Evolutionary conservation across 2,113 vertebrate species (phyloP), one percentile per base, ranked within the genome.

Genomic region (Hippocampus abdominalis): DNA sequence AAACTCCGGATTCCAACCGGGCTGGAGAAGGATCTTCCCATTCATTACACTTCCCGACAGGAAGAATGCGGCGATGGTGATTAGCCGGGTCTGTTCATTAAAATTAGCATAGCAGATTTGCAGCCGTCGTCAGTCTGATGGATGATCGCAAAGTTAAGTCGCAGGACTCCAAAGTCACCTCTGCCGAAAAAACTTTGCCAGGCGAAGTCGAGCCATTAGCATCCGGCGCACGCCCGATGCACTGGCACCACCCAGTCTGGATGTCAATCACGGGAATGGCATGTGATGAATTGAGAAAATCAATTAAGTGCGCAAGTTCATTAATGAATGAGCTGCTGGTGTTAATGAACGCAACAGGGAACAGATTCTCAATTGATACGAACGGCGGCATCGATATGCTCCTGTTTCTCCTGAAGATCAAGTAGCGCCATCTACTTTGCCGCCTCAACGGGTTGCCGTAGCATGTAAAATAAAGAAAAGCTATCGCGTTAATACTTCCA

Each of bases 241-340:
- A 48, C 68, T 76, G 83, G 74, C 78, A 73, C 68, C 83, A 68
- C 72, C 79, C 74, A 63, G 77, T 23, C 75, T 76, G 64, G 68
- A 73, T 66, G 81, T 81, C 86, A 84, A 73, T 81, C 75, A 80
- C 57, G 77, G 63, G 61, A 82, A 82, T 78, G 53, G 42, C 67
- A 66, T 13, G 61, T 42, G 61, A 85, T 85, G 79, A 81, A 84
- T 89, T 75, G 83, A 80, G 75, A 71, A 78, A 86, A 86, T 90
- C 84, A 88, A 88, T 88, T 83, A 87, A 80, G 73, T 71, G 77
- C 69, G 79, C 69, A 59, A 8, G 32, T 64, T 89, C 74, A 88
- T 83, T 85, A 70, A 78, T 74, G 80, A 71, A 86, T 76, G 39
- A 82, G 77, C 74, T 13, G 21, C 9, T 82, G 29, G 59, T 25